These are phyloP conservation scores for Hirtodrosophila confusa DNA, from an alignment of 2,888 invertebrate genomes.

Conservation along the genomic window DNA sequence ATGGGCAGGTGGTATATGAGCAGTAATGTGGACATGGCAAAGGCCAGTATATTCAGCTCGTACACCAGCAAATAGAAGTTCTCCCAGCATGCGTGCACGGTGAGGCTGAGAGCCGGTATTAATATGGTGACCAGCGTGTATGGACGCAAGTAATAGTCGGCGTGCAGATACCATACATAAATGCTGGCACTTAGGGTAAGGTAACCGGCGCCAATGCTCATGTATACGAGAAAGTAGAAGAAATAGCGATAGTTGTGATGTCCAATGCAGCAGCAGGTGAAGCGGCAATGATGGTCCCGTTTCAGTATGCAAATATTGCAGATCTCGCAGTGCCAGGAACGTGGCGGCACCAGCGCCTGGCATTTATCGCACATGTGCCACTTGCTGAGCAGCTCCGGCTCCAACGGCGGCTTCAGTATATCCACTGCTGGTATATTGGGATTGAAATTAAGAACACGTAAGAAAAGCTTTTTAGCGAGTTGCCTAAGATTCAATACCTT, in stretches of 20 bases:
- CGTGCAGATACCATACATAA: slow-evolving; percentile 86
- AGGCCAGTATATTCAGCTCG: slow-evolving; percentile 88
- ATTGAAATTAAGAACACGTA: too few relatives aligned
- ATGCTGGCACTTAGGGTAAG: slow-evolving; percentile 89
- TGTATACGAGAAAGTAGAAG: slow-evolving; percentile 89
- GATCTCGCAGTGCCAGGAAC: slow-evolving; percentile 94
- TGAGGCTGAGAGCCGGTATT: slow-evolving; percentile 90
- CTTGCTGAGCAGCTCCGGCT: slow-evolving; percentile 71
- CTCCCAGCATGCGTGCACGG: slow-evolving; percentile 87
- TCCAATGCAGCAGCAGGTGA: slow-evolving; percentile 94
- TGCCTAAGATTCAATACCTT: too few relatives aligned
- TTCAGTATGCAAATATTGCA: slow-evolving; percentile 93
- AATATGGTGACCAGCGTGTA: slow-evolving; percentile 87
- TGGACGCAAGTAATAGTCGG: slow-evolving; percentile 80
- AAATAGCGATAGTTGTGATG: slow-evolving; percentile 95
- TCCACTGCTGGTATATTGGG: slow-evolving; percentile 58
- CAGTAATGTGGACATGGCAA: slow-evolving; percentile 88
- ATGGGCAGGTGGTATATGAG: slow-evolving; percentile 89
- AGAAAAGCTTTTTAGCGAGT: too few relatives aligned
- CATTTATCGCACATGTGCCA: slow-evolving; percentile 93
- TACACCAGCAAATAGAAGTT: slow-evolving; percentile 89
- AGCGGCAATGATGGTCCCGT: slow-evolving; percentile 95
- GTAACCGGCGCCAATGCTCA: slow-evolving; percentile 89
- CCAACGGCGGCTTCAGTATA: slow-evolving; percentile 82
- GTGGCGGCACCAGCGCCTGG: slow-evolving; percentile 90